Evolutionary conservation across 2,888 invertebrate species (phyloP), one percentile per base, ranked within the genome.

Genomic region (Lasioglossum lativentre): DNA sequence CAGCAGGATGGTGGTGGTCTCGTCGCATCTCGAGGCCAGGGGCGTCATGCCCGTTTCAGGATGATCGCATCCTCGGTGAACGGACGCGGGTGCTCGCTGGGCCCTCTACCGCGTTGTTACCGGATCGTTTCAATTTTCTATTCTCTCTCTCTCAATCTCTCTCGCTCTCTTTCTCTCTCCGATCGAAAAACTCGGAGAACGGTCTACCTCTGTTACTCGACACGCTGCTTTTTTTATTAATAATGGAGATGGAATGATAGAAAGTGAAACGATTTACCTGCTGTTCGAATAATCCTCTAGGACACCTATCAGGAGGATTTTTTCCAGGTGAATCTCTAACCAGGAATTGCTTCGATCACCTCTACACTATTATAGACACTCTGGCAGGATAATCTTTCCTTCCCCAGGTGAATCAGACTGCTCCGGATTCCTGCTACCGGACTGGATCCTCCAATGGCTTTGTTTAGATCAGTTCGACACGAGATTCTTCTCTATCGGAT

Each of bases 21-120:
- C 92, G 92, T 93, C 92, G 93, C 94, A 94, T 93, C 91, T 93
- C 93, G 93, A 93, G 90, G 92, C 90, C 92, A 92, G 90, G 90
- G 92, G 90, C 92, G 92, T 90, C 93, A 93, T 93, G 91, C 92
- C 93, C 92, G 90, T 90, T 92, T 92, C 92, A 92, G 90, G 92
- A 92, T 92, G 83, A 91, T 90, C 86, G 88, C 91, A 91, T 90
- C 86, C 80, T 89, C 45, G 87, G 34, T 86, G 75, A 90, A 87
- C 75, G 80, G 68, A 59, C 84, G 19, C 66, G 66, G 66, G 42
- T 56, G 63, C 70, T 30, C 42, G n/a, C n/a, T 56, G 4, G 30
- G 30, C 30, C 63, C 63, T 34, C 63, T 63, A 34, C 8, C 63
- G 23, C 52, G 52, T 63, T 63, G 16, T 30, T 63, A 6, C 8